phyloP scores from a whole-genome alignment of 1,140 invertebrate species.

The Lasioglossum baleicum region DNA sequence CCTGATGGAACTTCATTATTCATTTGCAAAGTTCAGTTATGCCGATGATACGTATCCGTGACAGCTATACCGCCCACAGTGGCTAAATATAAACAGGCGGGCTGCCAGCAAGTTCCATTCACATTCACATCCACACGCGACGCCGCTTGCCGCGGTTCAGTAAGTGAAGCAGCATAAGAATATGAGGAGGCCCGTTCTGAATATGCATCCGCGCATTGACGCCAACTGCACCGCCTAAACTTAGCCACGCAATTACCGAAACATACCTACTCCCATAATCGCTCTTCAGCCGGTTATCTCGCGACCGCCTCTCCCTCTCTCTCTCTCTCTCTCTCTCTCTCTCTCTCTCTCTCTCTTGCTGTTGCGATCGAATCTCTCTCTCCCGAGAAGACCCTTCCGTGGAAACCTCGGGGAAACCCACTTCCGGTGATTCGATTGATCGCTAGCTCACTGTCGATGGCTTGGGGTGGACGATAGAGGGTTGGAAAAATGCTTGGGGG shows the following conservation, averaged over 20 bases:
- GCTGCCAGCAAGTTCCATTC: conserved; percentile 79
- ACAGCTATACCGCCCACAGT: conserved; percentile 80
- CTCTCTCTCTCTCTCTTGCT: too few relatives aligned
- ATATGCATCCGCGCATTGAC: conserved; percentile 80
- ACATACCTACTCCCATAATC: conserved; percentile 75
- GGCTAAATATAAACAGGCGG: conserved; percentile 80
- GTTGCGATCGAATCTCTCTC: too few relatives aligned
- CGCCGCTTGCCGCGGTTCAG: conserved; percentile 50
- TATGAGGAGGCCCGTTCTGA: conserved; percentile 77
- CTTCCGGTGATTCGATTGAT: too few relatives aligned
- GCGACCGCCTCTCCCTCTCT: background rate
- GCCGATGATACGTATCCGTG: conserved; percentile 80
- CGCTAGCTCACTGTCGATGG: too few relatives aligned
- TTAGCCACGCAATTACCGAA: conserved; percentile 79
- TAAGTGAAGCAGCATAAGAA: conserved; percentile 72
- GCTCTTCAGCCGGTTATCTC: conserved; percentile 56
- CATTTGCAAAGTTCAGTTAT: conserved; percentile 78
- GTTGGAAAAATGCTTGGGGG: too few relatives aligned
- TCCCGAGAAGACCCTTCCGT: too few relatives aligned
- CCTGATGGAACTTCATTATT: conserved; percentile 79
- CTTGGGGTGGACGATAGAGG: too few relatives aligned
- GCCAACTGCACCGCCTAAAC: conserved; percentile 79
- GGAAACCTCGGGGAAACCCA: too few relatives aligned
- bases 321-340: too few relatives aligned
- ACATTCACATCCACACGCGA: conserved; percentile 68